Base-by-base conservation (phyloP, 2,888 invertebrate genomes). In the Oscheius sp. region DNA sequence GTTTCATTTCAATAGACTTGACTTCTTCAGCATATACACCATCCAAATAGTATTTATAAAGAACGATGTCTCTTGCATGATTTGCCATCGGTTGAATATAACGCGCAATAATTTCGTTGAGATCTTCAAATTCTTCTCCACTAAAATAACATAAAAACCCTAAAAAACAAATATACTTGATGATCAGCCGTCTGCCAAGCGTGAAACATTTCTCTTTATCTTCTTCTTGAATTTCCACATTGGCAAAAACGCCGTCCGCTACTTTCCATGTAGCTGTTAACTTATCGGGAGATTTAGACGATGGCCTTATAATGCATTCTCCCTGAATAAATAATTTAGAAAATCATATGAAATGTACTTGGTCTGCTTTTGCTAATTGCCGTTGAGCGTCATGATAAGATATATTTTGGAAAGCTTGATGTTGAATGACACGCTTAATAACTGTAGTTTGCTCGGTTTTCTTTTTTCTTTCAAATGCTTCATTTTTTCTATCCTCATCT, bases 251-350 rank as follows among this genome's bases (percentile, higher is more conserved):
- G 26, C 92, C 92, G 56, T 95, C 93, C 0, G 93, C 91, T 1
- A 98, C 95, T 88, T 99, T 99, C 98, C 98, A 99, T 0, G 97
- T 97, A 1, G 95, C 94, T 0, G 97, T 97, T 73, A 99, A 88
- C 87, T 95, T 95, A 87, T 97, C 94, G 0, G 92, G 91, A 45
- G 95, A 91, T 89, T 97, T 96, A 87, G 95, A 95, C 61, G 96
- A 96, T 0, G 98, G 98, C 70, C 98, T 89, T 20, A 99, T 91
- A 28, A 98, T 92, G 14, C 94, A 94, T 86, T 98, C 98, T 1
- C 98, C 97, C 88, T 81, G 66, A 50, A 70, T 38, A 95, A 0
- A 28, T n/a, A 54, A 47, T 9, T 24, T 12, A n/a, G 44, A 9
- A 20, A 2, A 1, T 32, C 20, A 26, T 22, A 2, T 45, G 20